phyloP scores from a whole-genome alignment of 2,797 vertebrate species.

The Coregonus suidteri region DNA sequence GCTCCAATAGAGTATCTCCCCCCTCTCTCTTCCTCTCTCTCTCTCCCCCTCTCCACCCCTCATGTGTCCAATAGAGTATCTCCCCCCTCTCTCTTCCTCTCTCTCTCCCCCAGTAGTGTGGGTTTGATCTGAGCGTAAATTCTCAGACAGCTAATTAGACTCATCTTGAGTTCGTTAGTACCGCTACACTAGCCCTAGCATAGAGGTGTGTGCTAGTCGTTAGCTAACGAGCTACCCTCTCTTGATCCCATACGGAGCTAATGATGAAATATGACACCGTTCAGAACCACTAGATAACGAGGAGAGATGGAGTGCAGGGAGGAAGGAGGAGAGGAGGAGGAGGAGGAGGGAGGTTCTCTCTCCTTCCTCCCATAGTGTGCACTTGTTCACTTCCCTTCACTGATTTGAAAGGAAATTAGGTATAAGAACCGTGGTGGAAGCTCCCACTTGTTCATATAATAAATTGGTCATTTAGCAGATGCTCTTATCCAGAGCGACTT shows the following conservation, averaged over 20 bases:
- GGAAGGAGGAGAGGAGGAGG: not conserved
- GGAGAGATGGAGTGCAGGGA: constrained; percentile 12
- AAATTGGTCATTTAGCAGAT: too few relatives aligned
- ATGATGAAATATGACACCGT: constrained; percentile 36
- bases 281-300: constrained; percentile 7
- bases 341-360: too few relatives aligned
- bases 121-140: constrained; percentile 9
- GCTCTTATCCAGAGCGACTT: too few relatives aligned
- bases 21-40: too few relatives aligned
- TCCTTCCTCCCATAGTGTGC: too few relatives aligned
- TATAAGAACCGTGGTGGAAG: too few relatives aligned
- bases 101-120: not conserved
- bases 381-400: too few relatives aligned
- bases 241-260: constrained; percentile 29
- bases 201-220: not conserved
- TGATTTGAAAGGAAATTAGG: too few relatives aligned
- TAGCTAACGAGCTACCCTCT: constrained; percentile 13
- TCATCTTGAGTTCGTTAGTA: not conserved
- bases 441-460: too few relatives aligned
- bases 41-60: too few relatives aligned
- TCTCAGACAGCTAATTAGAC: constrained; percentile 20
- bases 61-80: not conserved
- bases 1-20: too few relatives aligned
- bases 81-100: not conserved
- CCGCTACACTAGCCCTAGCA: not conserved